A percentile compares a stretch with the other conserved stretches of the same genome.
phyloP scores from a whole-genome alignment of 2,797 vertebrate species.

The Pantherophis vulpinus region DNA sequence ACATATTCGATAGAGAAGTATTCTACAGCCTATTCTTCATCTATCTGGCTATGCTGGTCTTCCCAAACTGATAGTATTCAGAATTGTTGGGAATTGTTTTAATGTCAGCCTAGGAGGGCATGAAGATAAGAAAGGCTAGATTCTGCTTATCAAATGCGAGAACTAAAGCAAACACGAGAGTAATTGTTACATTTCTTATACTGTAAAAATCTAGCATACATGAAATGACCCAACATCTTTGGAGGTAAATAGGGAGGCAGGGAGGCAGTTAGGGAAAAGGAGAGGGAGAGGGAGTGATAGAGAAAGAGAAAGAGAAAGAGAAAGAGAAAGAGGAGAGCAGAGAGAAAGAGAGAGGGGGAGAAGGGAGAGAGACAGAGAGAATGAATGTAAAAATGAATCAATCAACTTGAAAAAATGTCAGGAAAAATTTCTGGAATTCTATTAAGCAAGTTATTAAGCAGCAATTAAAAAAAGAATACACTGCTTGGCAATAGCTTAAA shows the following conservation, averaged over 20 bases:
- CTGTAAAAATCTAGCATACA: background rate
- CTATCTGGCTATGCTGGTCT: background rate
- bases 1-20: background rate
- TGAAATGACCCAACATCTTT: background rate
- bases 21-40: background rate
- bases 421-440: background rate
- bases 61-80: background rate
- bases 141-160: background rate
- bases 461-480: background rate
- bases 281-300: background rate
- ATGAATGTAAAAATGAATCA: background rate
- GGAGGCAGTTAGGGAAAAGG: background rate
- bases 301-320: background rate
- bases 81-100: background rate
- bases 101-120: background rate
- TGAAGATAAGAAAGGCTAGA: background rate
- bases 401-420: background rate
- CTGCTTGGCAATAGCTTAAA: background rate
- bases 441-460: background rate
- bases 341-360: background rate
- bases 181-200: background rate
- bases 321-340: background rate
- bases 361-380: background rate
- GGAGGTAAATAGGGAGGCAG: background rate
- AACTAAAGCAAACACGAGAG: background rate